Evolutionary conservation across 1,140 invertebrate genomes (phyloP).

Genomic region (Xylocopa sonorina): DNA sequence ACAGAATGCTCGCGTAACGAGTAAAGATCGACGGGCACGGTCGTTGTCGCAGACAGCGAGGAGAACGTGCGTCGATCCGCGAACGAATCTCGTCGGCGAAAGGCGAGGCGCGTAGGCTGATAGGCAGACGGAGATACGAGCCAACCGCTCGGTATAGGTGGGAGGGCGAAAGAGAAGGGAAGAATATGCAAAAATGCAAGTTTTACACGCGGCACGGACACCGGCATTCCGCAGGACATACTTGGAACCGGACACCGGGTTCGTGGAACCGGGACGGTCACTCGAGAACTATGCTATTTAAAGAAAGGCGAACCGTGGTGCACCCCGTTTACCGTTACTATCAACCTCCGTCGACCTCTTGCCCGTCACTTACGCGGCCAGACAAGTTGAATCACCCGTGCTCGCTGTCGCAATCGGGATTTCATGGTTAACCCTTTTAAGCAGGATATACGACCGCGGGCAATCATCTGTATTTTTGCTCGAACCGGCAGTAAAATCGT

Average conservation of each 20-base stretch:
- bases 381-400: neutral
- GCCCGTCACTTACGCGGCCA: conserved; percentile 37
- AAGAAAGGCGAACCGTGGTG: conserved; percentile 59
- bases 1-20: conserved; percentile 32
- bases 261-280: conserved; percentile 66
- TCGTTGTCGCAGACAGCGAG: conserved; percentile 7
- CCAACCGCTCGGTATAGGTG: neutral
- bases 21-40: conserved; percentile 22
- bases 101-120: conserved; percentile 49
- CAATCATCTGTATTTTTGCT: neutral
- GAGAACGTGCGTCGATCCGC: conserved; percentile 32
- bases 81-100: conserved; percentile 53
- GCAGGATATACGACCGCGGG: neutral
- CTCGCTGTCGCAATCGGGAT: conserved; percentile 13
- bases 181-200: conserved; percentile 53
- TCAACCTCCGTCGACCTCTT: conserved; percentile 63
- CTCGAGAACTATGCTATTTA: conserved; percentile 66
- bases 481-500: neutral
- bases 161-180: neutral
- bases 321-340: conserved; percentile 57
- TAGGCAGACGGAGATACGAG: conserved; percentile 15
- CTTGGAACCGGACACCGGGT: conserved; percentile 66
- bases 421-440: conserved; percentile 15
- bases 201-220: conserved; percentile 36
- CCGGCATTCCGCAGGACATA: conserved; percentile 56